These are phyloP conservation scores for Diogma glabrata DNA, from an alignment of 2,888 invertebrate genomes.

Conservation along the genomic window DNA sequence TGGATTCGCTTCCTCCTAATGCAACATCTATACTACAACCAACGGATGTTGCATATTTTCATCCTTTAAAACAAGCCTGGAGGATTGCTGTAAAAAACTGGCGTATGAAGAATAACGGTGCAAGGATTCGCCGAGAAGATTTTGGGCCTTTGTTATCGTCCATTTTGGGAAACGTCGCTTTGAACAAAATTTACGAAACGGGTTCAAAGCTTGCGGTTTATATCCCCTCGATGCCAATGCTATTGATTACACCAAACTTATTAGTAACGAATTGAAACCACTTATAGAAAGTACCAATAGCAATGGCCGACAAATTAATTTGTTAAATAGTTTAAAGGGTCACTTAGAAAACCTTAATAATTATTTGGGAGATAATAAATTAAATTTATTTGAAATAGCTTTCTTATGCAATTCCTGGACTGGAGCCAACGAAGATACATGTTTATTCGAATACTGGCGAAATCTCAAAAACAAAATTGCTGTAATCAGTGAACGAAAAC, in stretches of 20 bases:
- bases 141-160: background rate
- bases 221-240: background rate
- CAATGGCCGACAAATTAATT: background rate
- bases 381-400: background rate
- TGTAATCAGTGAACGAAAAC: too few species aligned
- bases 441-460: too few species aligned
- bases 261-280: background rate
- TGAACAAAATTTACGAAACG: background rate
- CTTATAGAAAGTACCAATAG: background rate
- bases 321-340: background rate
- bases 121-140: background rate
- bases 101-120: constrained; percentile 16
- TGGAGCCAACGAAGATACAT: too few species aligned
- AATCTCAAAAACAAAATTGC: background rate
- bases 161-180: too few species aligned
- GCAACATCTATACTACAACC: constrained; percentile 28
- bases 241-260: background rate
- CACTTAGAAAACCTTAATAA: background rate
- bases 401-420: background rate
- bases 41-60: constrained; percentile 30
- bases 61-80: constrained; percentile 26
- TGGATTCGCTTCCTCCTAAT: constrained; percentile 23
- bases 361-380: background rate
- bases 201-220: background rate
- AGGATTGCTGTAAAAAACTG: constrained; percentile 23